Evolutionary conservation across 2,113 vertebrate species (phyloP).

Genomic region (Notothenia coriiceps): DNA sequence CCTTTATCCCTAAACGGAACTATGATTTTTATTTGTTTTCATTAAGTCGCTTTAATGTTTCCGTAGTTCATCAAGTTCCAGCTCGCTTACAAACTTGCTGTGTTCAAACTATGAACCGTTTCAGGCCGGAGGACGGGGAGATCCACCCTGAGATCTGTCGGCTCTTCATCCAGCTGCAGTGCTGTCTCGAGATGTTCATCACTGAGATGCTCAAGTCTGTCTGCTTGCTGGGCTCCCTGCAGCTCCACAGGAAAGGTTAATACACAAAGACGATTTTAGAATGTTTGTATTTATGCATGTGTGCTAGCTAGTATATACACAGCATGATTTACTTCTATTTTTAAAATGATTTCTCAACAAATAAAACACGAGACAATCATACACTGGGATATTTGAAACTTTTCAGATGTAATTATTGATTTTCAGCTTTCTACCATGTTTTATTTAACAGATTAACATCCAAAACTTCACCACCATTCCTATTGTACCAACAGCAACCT

Average conservation of each 20-base stretch:
- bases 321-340: neutral
- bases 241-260: constrained; percentile 96
- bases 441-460: neutral
- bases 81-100: constrained; percentile 6
- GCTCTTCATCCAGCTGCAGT: constrained; percentile 97
- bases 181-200: constrained; percentile 99
- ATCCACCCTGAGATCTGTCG: constrained; percentile 98
- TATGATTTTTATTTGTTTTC: neutral
- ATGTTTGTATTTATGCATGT: neutral
- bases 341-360: neutral
- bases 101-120: constrained; percentile 40
- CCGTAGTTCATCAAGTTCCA: neutral
- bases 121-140: constrained; percentile 96
- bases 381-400: neutral
- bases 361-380: neutral
- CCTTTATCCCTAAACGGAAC: neutral
- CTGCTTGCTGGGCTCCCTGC: constrained; percentile 95
- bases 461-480: neutral
- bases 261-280: neutral
- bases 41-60: neutral
- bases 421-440: neutral
- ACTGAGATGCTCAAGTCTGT: constrained; percentile 98
- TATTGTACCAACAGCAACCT: neutral
- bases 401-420: neutral
- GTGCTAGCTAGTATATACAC: neutral